Conservation (phyloP, 2,888 invertebrate species). For the Sipha maydis region DNA sequence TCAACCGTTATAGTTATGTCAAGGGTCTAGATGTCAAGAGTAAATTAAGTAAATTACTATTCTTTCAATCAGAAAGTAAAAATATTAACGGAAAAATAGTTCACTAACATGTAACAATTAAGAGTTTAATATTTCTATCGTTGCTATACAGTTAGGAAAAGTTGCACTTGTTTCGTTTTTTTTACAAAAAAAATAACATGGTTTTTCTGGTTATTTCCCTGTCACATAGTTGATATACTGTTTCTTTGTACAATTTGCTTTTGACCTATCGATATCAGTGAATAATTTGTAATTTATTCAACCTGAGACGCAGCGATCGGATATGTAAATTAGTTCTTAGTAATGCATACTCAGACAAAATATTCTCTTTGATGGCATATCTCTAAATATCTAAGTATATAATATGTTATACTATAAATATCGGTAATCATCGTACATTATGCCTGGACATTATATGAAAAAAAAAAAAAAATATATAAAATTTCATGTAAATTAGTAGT, state of each 20-base stretch:
- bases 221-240: too few relatives aligned
- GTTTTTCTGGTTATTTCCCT: not conserved
- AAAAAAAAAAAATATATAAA: not conserved
- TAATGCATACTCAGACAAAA: not conserved
- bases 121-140: too few relatives aligned
- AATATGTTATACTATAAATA: not conserved
- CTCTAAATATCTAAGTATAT: too few relatives aligned
- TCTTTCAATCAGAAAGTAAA: too few relatives aligned
- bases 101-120: too few relatives aligned
- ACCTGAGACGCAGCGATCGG: not conserved
- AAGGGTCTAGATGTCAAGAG: too few relatives aligned
- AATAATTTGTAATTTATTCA: conserved; percentile 12
- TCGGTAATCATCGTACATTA: not conserved
- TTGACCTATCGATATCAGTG: not conserved
- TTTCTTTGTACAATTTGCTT: not conserved
- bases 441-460: too few relatives aligned
- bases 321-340: conserved; percentile 8
- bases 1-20: too few relatives aligned
- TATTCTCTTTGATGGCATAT: conserved; percentile 5
- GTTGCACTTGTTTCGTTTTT: too few relatives aligned
- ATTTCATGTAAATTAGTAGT: not conserved
- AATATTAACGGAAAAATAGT: too few relatives aligned
- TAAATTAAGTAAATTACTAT: too few relatives aligned
- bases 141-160: too few relatives aligned
- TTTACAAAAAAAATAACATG: not conserved